Evolutionary conservation across 2,888 invertebrate genomes (phyloP).

Genomic region (Drosophila anceps): DNA sequence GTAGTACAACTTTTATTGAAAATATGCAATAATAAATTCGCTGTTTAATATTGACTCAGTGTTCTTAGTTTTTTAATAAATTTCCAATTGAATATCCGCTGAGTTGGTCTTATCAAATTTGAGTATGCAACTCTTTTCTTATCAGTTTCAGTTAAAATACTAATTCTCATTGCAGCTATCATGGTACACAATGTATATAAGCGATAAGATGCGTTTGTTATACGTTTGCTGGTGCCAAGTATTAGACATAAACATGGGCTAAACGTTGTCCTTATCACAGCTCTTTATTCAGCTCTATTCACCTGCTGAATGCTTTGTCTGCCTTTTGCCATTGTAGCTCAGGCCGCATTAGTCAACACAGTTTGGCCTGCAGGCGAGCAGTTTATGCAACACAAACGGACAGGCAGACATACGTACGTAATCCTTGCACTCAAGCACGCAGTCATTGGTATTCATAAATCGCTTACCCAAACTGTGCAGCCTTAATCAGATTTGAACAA

Average conservation of each 20-base stretch:
- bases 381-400: constrained; percentile 4
- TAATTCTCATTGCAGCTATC: background rate
- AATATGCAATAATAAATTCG: too few relatives aligned
- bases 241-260: background rate
- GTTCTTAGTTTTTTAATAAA: too few relatives aligned
- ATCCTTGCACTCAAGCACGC: constrained; percentile 32
- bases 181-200: constrained; percentile 8
- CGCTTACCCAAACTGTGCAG: constrained; percentile 62
- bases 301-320: constrained; percentile 23
- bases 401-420: constrained; percentile 1
- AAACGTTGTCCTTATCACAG: constrained; percentile 25
- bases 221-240: background rate
- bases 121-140: too few relatives aligned
- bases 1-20: too few relatives aligned
- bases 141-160: too few relatives aligned
- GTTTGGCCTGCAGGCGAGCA: constrained; percentile 26
- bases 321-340: constrained; percentile 27
- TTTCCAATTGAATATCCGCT: too few relatives aligned
- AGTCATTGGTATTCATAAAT: constrained; percentile 65
- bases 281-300: constrained; percentile 1
- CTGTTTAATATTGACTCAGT: too few relatives aligned
- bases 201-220: background rate
- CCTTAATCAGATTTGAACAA: constrained; percentile 70
- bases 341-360: constrained; percentile 12
- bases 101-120: too few relatives aligned